These are phyloP conservation scores for Fregata magnificens DNA, from an alignment of 2,113 vertebrate genomes.

Conservation along the genomic window DNA sequence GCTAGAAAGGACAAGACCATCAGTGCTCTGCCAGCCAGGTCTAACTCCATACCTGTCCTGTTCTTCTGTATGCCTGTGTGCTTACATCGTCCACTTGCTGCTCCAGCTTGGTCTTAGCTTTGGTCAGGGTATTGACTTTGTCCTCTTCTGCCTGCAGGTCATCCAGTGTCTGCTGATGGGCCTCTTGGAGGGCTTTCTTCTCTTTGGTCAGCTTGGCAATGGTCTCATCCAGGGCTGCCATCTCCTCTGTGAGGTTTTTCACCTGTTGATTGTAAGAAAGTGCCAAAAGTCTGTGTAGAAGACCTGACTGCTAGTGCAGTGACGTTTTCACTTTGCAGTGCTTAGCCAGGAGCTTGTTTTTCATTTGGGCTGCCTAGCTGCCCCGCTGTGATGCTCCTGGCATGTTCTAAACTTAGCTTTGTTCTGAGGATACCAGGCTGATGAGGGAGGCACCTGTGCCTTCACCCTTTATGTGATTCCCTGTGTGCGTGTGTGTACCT, in stretches of 20 bases:
- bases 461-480: not conserved
- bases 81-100: not conserved
- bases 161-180: constrained; percentile 73
- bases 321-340: not conserved
- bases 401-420: no score
- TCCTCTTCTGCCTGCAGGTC: constrained; percentile 71
- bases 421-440: no score
- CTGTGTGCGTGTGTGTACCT: constrained; percentile 30
- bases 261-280: not conserved
- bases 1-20: constrained; percentile 47
- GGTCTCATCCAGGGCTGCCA: constrained; percentile 58
- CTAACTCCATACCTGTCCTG: no score
- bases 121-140: not conserved
- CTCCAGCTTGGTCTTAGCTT: not conserved
- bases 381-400: no score
- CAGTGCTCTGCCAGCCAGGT: not conserved
- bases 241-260: no score
- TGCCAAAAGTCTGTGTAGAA: not conserved
- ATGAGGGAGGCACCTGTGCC: no score
- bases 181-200: constrained; percentile 76
- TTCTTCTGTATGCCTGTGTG: no score
- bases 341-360: not conserved
- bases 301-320: not conserved
- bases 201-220: constrained; percentile 82
- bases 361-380: no score